Evolutionary conservation across 2,888 invertebrate species (phyloP), one percentile per base, ranked within the genome.

Genomic region (Pollenia angustigena): DNA sequence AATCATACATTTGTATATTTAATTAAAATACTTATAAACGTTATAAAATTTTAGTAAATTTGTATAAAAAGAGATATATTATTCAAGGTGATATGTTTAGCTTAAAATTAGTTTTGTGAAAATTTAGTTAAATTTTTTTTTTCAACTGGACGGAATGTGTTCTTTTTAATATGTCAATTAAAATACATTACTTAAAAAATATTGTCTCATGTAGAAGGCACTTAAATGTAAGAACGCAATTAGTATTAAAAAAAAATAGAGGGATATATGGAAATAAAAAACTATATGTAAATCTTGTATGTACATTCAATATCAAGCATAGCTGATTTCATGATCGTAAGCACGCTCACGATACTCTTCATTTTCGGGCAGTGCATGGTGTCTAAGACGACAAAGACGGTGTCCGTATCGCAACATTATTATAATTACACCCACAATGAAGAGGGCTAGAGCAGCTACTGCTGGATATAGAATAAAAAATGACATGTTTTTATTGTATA

Each of bases 381-480:
- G 96, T 10, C 97, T 95, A 1, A 96, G 94, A 76, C 95, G 95
- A 91, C 97, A 97, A 88, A 96, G 94, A 81, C 94, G 94, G 23
- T 96, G 95, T 0, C 97, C 98, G 92, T 95, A 97, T 89, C 96
- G 95, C 32, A 98, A 93, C 90, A 98, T 95, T 14, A 96, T 90
- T 88, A 97, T 95, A 85, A 98, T 97, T 6, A 97, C 95, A 87
- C 95, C 95, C 46, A 97, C 94, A 46, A 97, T 95, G 90, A 97
- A 95, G 88, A 97, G 93, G 11, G 96, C 95, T 46, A 98, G 91
- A 42, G 95, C 95, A 16, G 97, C 96, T 46, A 96, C 94, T 0
- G 96, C 96, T 0, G 98, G 97, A 95, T 96, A 97, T 88, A 96
- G 95, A 85, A 97, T 94, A 88, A 97, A 95, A 90, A 97, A 95